Evolutionary conservation across 2,113 vertebrate species (phyloP).

Genomic region (Ivindomyrus marchei): DNA sequence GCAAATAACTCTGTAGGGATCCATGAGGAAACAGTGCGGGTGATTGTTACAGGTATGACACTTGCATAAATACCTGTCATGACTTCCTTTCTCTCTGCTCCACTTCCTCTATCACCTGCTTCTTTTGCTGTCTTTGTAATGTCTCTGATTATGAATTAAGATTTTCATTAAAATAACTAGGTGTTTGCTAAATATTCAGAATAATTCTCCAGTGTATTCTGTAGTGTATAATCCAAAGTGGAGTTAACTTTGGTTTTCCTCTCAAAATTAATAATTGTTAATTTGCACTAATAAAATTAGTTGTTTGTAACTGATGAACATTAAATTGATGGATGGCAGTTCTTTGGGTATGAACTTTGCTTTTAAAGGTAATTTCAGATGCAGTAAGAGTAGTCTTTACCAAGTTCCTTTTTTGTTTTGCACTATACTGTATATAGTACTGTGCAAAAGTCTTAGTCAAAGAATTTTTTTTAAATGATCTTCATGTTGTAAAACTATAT

Average conservation of each 20-base stretch:
- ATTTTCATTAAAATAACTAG: neutral
- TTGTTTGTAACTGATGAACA: neutral
- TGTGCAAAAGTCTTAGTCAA: no score
- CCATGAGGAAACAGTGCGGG: neutral
- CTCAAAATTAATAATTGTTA: neutral
- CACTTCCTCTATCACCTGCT: neutral
- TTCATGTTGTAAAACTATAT: no score
- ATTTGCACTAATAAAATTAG: neutral
- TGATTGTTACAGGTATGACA: neutral
- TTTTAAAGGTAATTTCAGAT: no score
- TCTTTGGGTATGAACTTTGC: neutral
- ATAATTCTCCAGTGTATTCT: neutral
- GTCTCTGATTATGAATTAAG: neutral
- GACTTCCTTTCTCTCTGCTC: neutral
- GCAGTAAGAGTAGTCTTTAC: neutral
- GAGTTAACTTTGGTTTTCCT: no score
- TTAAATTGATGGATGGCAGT: neutral
- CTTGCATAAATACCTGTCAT: neutral
- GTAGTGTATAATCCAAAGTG: neutral
- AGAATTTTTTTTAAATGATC: no score
- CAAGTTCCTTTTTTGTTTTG: neutral
- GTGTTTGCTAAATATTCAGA: neutral
- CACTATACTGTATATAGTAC: neutral
- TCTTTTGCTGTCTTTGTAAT: neutral
- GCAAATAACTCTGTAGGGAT: neutral